Evolutionary conservation across 2,888 invertebrate genomes (phyloP).

Genomic region (Watsonalla cultraria): DNA sequence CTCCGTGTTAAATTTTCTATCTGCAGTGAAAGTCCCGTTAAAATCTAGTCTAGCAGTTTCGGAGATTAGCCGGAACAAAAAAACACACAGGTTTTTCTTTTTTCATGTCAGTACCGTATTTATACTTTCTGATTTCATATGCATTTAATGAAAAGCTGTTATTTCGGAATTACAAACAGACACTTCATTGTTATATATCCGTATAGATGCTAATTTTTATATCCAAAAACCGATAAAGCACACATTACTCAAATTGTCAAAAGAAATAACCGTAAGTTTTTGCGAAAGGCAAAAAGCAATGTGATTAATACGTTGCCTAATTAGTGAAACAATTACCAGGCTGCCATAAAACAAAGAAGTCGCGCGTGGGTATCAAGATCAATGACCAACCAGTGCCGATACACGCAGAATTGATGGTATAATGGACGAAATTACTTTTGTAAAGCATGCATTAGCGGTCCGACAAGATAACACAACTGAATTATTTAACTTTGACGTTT

Average conservation of each 20-base stretch:
- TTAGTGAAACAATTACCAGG: conserved; percentile 29
- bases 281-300: background rate
- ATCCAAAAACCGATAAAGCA: too few relatives aligned
- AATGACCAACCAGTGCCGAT: conserved; percentile 34
- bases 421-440: conserved; percentile 6
- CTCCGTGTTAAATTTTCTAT: too few relatives aligned
- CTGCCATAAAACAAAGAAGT: conserved; percentile 29
- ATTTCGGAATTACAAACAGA: too few relatives aligned
- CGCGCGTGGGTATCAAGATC: conserved; percentile 43
- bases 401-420: conserved; percentile 44
- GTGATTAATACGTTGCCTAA: conserved; percentile 9
- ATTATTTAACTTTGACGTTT: conserved; percentile 6
- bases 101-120: too few relatives aligned
- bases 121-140: too few relatives aligned
- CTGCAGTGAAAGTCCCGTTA: too few relatives aligned
- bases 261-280: background rate
- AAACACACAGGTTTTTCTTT: too few relatives aligned
- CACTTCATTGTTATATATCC: too few relatives aligned
- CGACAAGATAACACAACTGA: conserved; percentile 1
- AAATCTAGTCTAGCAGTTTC: too few relatives aligned
- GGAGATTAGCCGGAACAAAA: too few relatives aligned
- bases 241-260: background rate
- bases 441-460: conserved; percentile 7
- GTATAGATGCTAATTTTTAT: too few relatives aligned
- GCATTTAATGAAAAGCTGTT: too few relatives aligned